Evolutionary conservation across 2,888 invertebrate species (phyloP), one percentile per base, ranked within the genome.

Genomic region (Tethea ocularis): DNA sequence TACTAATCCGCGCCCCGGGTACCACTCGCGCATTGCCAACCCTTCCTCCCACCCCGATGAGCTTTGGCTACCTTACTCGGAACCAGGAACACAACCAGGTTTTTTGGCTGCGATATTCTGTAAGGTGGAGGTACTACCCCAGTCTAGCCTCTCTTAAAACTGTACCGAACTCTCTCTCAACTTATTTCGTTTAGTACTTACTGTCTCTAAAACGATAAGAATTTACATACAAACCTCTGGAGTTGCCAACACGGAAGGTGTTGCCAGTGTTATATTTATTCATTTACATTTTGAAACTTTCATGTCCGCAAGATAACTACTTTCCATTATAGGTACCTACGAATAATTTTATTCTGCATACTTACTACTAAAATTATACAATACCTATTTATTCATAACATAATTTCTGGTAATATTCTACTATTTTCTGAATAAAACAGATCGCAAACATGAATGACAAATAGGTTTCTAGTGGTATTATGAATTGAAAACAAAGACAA

Each of bases 211-310:
- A 38, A 38, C 38, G 38, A 38, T 38, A n/a, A 41, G 41, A 41
- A 41, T 41, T 41, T 41, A 41, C 41, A 41, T 41, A 41, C 41
- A 41, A 41, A 41, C 17, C 41, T 17, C 41, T 17, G 41, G 41
- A 17, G 17, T 41, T 38, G 41, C 41, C 41, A 17, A 38, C 41
- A 17, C 17, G 41, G 17, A 41, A 41, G 41, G 8, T 17, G 17
- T 41, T 17, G 41, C 41, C 41, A 41, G 17, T 41, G 17, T 10
- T 41, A 41, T 0, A 36, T 41, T 41, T 41, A 41, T 41, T 41
- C 41, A 41, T 17, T 17, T n/a, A 41, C 41, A 17, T 41, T 41
- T 17, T 41, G 17, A 41, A 41, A 41, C 17, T 7, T 41, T 17
- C 41, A 41, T 17, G 41, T 41, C 41, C 8, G 17, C 41, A 17